These are phyloP conservation scores for Apis dorsata DNA, from an alignment of 1,140 invertebrate species.

Conservation along the genomic window DNA sequence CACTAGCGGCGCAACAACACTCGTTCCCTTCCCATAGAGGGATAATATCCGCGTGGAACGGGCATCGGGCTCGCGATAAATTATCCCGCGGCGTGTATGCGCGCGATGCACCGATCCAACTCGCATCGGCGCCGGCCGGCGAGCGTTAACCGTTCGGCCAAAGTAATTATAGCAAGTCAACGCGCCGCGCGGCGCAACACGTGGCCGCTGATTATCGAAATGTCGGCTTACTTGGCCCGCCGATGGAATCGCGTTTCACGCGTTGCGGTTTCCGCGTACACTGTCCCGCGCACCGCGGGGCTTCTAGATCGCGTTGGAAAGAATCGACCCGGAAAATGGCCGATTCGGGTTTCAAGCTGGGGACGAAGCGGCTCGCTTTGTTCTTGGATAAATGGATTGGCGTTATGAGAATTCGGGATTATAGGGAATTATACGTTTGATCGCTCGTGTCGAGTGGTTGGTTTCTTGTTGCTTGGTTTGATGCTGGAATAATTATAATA, in stretches of 20 bases:
- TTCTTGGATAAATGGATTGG: not conserved
- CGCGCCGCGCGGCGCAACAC: slow-evolving; percentile 61
- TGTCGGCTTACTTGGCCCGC: slow-evolving; percentile 52
- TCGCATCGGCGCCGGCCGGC: slow-evolving; percentile 15
- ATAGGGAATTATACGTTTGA: too few species aligned
- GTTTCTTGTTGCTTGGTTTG: too few species aligned
- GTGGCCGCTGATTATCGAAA: slow-evolving; percentile 67
- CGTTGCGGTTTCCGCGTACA: slow-evolving; percentile 29
- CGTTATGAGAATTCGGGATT: too few species aligned
- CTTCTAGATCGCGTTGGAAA: not conserved
- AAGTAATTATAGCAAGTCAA: slow-evolving; percentile 63
- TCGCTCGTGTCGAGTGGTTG: too few species aligned
- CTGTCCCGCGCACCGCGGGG: not conserved
- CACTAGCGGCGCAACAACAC: not conserved
- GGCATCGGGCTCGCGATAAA: slow-evolving; percentile 42
- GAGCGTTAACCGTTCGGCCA: slow-evolving; percentile 32
- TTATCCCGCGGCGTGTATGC: slow-evolving; percentile 14
- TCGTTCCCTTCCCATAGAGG: not conserved
- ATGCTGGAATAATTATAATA: too few species aligned
- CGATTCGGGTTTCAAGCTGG: not conserved
- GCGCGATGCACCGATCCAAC: too few species aligned
- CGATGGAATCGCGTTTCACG: slow-evolving; percentile 48
- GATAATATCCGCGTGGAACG: slow-evolving; percentile 30
- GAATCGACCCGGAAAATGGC: slow-evolving; percentile 12
- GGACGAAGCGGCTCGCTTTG: not conserved